Percentiles rank a stretch among this genome's conserved stretches.
These are phyloP conservation scores for Tarsius wallacei DNA, from an alignment of 2,797 vertebrate species.

Conservation along the genomic window DNA sequence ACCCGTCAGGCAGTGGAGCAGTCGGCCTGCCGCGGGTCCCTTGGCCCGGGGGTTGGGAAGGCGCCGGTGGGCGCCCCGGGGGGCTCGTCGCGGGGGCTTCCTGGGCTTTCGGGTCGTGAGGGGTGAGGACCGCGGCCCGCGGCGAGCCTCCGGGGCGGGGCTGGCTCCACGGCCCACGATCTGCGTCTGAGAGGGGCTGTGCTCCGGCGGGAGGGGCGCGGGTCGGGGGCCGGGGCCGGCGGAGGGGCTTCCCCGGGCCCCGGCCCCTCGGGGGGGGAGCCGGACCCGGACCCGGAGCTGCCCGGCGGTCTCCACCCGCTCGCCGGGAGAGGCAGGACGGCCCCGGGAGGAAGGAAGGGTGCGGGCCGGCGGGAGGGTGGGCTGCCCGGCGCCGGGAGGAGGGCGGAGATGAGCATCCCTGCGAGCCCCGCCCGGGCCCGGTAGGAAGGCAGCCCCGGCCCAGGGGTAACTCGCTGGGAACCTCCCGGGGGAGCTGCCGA, in stretches of 20 bases:
- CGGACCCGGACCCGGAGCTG: neutral
- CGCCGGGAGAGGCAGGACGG: accelerated
- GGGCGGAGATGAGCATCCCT: accelerated
- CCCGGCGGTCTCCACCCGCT: neutral
- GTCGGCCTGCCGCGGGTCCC: neutral
- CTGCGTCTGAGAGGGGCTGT: no score
- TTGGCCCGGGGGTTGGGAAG: neutral
- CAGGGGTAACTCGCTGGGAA: no score
- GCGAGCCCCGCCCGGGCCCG: neutral
- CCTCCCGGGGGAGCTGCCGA: no score
- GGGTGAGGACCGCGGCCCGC: accelerated
- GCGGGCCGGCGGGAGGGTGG: neutral
- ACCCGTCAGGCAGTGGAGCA: constrained; percentile 60
- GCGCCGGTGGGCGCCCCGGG: accelerated
- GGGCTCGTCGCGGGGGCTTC: accelerated
- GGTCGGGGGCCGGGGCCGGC: neutral
- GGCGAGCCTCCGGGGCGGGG: neutral
- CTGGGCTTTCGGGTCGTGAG: accelerated
- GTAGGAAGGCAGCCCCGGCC: no score
- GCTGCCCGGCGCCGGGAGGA: neutral
- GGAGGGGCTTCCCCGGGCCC: neutral
- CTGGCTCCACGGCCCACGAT: no score
- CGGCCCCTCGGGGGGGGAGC: neutral
- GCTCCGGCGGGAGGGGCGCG: neutral
- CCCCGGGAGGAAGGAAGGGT: neutral